Evolutionary conservation across 2,113 vertebrate species (phyloP).

Genomic region (Manacus vitellinus): DNA sequence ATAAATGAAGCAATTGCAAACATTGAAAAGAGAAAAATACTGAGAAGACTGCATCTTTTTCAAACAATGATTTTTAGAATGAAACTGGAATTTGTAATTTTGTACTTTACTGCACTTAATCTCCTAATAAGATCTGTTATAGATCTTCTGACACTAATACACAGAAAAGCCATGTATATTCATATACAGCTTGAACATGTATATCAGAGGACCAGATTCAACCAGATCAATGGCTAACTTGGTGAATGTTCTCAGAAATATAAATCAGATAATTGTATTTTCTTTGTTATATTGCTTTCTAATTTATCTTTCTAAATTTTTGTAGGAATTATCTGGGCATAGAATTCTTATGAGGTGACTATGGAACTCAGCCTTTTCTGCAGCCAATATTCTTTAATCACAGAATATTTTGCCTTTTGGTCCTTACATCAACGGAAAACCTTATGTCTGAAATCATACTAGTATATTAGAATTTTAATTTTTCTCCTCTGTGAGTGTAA

Average conservation of each 20-base stretch:
- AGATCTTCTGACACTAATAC: background rate
- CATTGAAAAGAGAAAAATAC: background rate
- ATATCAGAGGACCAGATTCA: background rate
- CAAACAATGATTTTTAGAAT: background rate
- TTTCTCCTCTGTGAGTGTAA: background rate
- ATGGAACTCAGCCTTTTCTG: background rate
- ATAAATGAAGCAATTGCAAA: background rate
- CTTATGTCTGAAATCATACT: background rate
- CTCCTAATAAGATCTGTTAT: background rate
- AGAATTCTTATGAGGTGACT: background rate
- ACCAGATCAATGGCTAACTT: background rate
- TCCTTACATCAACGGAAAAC: background rate
- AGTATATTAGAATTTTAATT: background rate
- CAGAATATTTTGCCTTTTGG: background rate
- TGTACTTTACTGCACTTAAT: background rate
- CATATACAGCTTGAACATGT: fast-evolving
- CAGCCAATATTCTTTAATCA: background rate
- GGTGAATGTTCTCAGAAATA: background rate
- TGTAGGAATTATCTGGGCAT: background rate
- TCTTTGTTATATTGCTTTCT: background rate
- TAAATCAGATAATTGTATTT: background rate
- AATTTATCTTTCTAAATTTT: background rate
- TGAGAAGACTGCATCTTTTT: background rate
- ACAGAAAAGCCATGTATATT: background rate
- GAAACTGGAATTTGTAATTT: background rate